A percentile compares a stretch with the other conserved stretches of the same genome.
Conservation (phyloP, 1,140 invertebrate genomes). For the Cardiocondyla obscurior region DNA sequence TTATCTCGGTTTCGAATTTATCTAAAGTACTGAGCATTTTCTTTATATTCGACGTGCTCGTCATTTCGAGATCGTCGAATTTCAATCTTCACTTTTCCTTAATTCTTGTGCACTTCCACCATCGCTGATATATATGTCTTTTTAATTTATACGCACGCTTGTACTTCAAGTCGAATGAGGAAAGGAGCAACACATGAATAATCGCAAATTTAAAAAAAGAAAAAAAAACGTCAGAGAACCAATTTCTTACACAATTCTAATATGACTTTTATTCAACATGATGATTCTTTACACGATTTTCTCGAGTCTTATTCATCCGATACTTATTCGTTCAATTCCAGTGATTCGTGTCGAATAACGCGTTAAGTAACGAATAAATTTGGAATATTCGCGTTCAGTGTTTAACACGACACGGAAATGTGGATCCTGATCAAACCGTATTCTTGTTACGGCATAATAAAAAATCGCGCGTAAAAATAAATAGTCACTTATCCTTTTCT, state of each 20-base stretch:
- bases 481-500: neutral
- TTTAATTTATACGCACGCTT: conserved; percentile 53
- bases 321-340: neutral
- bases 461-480: neutral
- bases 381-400: neutral
- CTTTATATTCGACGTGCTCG: conserved; percentile 21
- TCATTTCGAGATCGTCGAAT: neutral
- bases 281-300: neutral
- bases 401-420: neutral
- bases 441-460: neutral
- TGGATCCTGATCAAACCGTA: neutral
- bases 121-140: conserved; percentile 29
- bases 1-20: neutral
- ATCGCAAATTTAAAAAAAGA: neutral
- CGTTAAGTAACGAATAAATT: neutral
- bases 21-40: neutral
- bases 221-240: neutral
- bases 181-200: conserved; percentile 58
- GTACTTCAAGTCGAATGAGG: conserved; percentile 49
- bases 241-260: neutral
- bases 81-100: conserved; percentile 26
- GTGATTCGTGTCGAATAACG: neutral
- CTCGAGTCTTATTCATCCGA: neutral
- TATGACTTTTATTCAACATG: neutral
- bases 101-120: conserved; percentile 47